Evolutionary conservation across 2,113 vertebrate species (phyloP).

Genomic region (Isichthys henryi): DNA sequence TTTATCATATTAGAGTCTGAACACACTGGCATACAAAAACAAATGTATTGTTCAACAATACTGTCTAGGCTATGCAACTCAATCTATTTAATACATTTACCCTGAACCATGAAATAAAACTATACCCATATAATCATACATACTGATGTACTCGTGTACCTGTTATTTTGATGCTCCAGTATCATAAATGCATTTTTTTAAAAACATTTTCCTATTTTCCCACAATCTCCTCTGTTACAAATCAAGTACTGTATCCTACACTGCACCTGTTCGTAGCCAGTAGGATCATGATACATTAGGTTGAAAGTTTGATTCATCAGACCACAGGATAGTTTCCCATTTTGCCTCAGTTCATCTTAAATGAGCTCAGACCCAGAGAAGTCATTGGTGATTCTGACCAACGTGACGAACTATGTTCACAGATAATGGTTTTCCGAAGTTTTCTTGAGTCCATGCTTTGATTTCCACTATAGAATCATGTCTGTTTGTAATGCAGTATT

Average conservation of each 20-base stretch:
- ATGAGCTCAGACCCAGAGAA: too few species aligned
- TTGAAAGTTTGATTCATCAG: too few species aligned
- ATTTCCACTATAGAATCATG: too few species aligned
- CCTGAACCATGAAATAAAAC: background rate
- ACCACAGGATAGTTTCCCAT: too few species aligned
- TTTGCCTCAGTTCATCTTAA: too few species aligned
- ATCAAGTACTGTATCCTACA: background rate
- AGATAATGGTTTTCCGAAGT: too few species aligned
- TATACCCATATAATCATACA: background rate
- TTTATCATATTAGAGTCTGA: background rate
- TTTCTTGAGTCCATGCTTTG: too few species aligned
- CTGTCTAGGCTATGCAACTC: background rate
- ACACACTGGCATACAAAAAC: background rate
- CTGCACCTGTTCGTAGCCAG: background rate
- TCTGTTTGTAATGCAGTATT: too few species aligned
- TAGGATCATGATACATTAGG: background rate
- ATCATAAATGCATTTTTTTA: background rate
- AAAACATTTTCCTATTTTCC: background rate
- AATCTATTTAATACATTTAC: background rate
- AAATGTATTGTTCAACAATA: background rate
- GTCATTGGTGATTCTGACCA: too few species aligned
- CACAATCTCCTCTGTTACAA: background rate
- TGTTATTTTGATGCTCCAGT: background rate
- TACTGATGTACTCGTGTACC: background rate
- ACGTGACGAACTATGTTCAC: too few species aligned